phyloP scores from a whole-genome alignment of 2,113 vertebrate genomes.

The Ameiurus melas region DNA sequence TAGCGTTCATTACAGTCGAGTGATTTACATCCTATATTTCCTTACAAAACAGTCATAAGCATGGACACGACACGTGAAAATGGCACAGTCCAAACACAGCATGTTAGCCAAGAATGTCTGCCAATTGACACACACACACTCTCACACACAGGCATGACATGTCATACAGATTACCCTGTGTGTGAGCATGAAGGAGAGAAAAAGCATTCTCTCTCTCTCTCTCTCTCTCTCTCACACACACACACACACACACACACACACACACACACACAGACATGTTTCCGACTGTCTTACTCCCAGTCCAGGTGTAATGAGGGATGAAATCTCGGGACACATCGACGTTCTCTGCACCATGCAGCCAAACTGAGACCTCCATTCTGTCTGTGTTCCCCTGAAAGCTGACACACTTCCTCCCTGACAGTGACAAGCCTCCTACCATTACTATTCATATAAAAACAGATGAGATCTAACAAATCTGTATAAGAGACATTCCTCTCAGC shows the following conservation, averaged over 20 bases:
- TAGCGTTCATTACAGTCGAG: background rate
- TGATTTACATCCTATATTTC: background rate
- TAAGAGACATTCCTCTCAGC: constrained; percentile 2
- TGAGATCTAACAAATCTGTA: constrained; percentile 28
- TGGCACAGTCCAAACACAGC: background rate
- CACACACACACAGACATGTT: background rate
- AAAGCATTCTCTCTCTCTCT: no score
- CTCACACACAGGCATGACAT: background rate
- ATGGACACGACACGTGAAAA: background rate
- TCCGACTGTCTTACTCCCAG: background rate
- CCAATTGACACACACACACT: background rate
- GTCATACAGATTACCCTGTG: background rate
- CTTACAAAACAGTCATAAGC: background rate
- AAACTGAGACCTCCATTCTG: background rate
- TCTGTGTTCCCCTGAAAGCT: background rate
- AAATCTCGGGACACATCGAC: constrained; percentile 4
- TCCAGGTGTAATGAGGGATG: constrained; percentile 11
- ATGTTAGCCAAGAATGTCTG: background rate
- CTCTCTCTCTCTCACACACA: no score
- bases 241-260: background rate
- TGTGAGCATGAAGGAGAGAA: background rate
- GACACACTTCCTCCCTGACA: background rate
- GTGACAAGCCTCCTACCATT: constrained; percentile 19
- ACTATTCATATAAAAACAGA: constrained; percentile 30
- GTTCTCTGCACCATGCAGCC: background rate